phyloP scores from a whole-genome alignment of 2,797 vertebrate species.

The Prunella strophiata region DNA sequence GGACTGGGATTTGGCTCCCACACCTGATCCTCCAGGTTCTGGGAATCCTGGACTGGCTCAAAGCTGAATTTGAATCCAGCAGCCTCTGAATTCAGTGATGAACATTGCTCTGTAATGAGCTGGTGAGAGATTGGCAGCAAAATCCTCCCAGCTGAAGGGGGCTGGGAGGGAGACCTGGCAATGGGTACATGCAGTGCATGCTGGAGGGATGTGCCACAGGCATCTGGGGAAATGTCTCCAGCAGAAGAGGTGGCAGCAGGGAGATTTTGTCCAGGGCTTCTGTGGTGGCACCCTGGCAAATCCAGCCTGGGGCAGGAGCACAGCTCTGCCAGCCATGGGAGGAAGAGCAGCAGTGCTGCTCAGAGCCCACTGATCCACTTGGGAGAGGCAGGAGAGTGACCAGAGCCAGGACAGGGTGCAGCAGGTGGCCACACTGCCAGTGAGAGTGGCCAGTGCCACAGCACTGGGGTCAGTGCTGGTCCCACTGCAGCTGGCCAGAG shows the following conservation, averaged over 20 bases:
- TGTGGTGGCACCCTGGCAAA: neutral
- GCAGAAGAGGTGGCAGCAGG: rapidly evolving
- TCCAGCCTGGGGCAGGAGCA: neutral
- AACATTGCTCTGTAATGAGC: neutral
- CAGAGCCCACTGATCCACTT: rapidly evolving
- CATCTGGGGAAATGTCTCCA: neutral
- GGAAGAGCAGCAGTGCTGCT: neutral
- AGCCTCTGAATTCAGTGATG: neutral
- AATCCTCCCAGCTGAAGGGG: rapidly evolving
- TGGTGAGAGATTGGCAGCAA: neutral
- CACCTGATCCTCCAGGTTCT: neutral
- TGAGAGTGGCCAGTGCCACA: rapidly evolving
- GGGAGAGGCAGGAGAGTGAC: neutral
- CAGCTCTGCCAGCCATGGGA: neutral
- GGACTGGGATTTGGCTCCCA: neutral
- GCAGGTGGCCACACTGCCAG: neutral
- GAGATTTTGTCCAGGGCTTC: neutral
- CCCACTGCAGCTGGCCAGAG: rapidly evolving
- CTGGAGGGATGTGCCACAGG: neutral
- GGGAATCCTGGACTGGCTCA: neutral
- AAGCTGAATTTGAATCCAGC: neutral
- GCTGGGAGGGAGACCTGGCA: neutral
- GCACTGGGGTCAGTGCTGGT: rapidly evolving
- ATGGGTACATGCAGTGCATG: rapidly evolving
- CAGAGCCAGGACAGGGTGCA: neutral